phyloP scores from a whole-genome alignment of 1,140 invertebrate genomes.

The Cyclina sinensis region DNA sequence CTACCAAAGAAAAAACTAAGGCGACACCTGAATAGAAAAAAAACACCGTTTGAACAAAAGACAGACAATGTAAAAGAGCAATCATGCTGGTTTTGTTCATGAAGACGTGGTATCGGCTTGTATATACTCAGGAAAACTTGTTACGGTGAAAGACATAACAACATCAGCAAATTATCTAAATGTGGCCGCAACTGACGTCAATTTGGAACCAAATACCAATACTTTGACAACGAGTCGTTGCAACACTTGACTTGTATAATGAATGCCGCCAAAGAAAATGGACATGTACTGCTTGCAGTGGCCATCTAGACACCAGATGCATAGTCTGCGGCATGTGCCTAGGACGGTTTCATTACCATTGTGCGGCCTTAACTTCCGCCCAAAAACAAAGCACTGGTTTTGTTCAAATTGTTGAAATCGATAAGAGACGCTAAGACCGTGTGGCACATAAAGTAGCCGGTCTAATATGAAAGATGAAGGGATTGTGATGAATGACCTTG shows the following conservation, averaged over 20 bases:
- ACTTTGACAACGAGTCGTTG: not conserved
- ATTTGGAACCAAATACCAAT: no score
- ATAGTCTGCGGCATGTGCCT: not conserved
- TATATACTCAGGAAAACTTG: not conserved
- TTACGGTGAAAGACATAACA: not conserved
- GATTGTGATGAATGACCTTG: no score
- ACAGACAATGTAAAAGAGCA: no score
- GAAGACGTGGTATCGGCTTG: not conserved
- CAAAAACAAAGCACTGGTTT: not conserved
- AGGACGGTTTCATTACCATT: not conserved
- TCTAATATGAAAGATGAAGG: no score
- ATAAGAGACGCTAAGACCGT: no score
- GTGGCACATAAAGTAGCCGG: no score
- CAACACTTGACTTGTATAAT: not conserved
- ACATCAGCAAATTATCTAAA: not conserved
- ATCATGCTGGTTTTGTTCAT: slow-evolving; percentile 14
- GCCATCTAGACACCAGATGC: not conserved
- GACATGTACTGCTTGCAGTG: not conserved
- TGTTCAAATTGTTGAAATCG: not conserved
- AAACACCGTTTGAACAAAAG: no score
- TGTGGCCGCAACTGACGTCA: not conserved
- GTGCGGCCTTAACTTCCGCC: not conserved
- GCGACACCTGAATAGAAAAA: no score
- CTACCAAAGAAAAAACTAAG: no score
- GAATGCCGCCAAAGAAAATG: not conserved